Conservation (phyloP, 2,888 invertebrate species). For the Amiota communis region DNA sequence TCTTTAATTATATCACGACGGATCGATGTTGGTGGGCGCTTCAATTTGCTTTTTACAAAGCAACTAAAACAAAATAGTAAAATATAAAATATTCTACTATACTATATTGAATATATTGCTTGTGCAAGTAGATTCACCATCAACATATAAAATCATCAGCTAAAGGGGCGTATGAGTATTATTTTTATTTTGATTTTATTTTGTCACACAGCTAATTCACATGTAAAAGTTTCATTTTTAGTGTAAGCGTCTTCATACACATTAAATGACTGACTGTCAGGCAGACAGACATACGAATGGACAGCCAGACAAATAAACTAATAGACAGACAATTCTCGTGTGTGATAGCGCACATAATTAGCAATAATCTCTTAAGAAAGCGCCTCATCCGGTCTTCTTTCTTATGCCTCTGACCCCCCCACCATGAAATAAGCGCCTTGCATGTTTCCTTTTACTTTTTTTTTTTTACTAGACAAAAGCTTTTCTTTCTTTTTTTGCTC, state of each 20-base stretch:
- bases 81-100: background rate
- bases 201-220: conserved; percentile 49
- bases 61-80: conserved; percentile 27
- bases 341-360: conserved; percentile 64
- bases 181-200: conserved; percentile 10
- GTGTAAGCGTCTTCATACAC: too few relatives aligned
- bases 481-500: background rate
- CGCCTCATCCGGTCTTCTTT: conserved; percentile 1
- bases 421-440: background rate
- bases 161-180: conserved; percentile 41
- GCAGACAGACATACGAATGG: too few relatives aligned
- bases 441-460: conserved; percentile 3
- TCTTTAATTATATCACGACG: conserved; percentile 56
- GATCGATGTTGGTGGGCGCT: conserved; percentile 61
- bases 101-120: background rate
- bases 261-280: too few relatives aligned
- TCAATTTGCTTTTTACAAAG: conserved; percentile 20
- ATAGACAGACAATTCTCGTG: conserved; percentile 63
- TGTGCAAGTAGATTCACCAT: background rate
- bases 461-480: conserved; percentile 15
- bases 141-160: conserved; percentile 43
- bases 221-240: conserved; percentile 58
- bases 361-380: conserved; percentile 46
- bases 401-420: too few relatives aligned
- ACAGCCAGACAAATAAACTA: too few relatives aligned